Evolutionary conservation across 2,888 invertebrate genomes (phyloP).

Genomic region (Drosophila austrosaltans): DNA sequence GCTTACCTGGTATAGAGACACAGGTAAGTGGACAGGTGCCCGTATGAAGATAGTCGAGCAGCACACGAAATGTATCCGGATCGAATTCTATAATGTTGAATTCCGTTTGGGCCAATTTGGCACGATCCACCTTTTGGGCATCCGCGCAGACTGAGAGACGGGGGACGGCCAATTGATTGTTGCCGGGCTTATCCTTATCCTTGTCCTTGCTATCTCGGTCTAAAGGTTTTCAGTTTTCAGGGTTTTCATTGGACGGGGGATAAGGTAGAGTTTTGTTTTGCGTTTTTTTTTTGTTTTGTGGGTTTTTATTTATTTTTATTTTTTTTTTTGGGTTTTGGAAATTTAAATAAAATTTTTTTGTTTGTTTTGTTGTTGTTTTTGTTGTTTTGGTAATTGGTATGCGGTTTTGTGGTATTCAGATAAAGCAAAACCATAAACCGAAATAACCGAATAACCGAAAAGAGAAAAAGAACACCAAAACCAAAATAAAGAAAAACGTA

Average conservation of each 20-base stretch:
- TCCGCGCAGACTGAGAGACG: constrained; percentile 96
- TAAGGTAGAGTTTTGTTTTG: constrained; percentile 17
- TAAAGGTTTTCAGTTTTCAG: constrained; percentile 75
- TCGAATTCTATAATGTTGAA: constrained; percentile 98
- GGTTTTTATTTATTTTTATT: constrained; percentile 8
- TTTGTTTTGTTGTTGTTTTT: constrained; percentile 5
- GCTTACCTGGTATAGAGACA: constrained; percentile 92
- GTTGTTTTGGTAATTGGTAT: constrained; percentile 11
- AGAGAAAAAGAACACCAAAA: constrained; percentile 14
- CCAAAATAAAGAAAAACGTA: constrained; percentile 19
- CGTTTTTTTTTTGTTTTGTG: constrained; percentile 28
- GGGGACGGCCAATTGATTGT: constrained; percentile 91
- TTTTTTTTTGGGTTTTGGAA: constrained; percentile 16
- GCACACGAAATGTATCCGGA: constrained; percentile 95
- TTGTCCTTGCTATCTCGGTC: constrained; percentile 92
- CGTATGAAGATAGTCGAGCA: constrained; percentile 95
- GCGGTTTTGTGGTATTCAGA: constrained; percentile 22
- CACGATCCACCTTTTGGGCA: constrained; percentile 95
- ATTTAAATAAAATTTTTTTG: background rate
- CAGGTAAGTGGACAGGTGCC: constrained; percentile 96
- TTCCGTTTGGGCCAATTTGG: constrained; percentile 96
- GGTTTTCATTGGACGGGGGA: constrained; percentile 22
- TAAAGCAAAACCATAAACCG: constrained; percentile 26
- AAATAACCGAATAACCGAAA: constrained; percentile 3
- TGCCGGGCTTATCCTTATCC: constrained; percentile 90